Conservation (phyloP, 2,797 vertebrate genomes). For the Karalla daura region DNA sequence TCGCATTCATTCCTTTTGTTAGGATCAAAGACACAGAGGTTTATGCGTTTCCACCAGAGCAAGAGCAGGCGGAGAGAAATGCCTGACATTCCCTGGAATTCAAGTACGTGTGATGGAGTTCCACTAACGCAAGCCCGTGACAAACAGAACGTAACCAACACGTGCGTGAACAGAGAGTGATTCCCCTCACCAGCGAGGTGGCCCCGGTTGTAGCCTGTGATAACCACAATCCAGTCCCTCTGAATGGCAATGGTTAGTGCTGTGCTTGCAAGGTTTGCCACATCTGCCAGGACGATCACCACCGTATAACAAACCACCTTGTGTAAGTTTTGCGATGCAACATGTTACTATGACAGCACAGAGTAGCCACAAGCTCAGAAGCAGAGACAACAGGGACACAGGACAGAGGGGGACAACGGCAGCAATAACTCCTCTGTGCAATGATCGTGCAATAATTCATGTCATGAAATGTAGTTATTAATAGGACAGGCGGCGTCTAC, state of each 20-base stretch:
- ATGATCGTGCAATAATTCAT: constrained; percentile 21
- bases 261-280: constrained; percentile 84
- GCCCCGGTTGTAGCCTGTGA: constrained; percentile 82
- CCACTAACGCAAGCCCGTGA: background rate
- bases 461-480: constrained; percentile 1
- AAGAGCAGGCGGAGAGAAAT: constrained; percentile 1
- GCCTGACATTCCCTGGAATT: background rate
- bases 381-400: constrained; percentile 68
- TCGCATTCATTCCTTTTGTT: constrained; percentile 85
- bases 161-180: background rate
- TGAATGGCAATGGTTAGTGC: constrained; percentile 84
- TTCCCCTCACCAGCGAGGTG: constrained; percentile 79
- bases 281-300: constrained; percentile 84
- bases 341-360: constrained; percentile 86
- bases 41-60: constrained; percentile 32
- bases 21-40: constrained; percentile 61
- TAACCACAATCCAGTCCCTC: constrained; percentile 85
- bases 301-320: constrained; percentile 86
- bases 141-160: constrained; percentile 16
- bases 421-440: constrained; percentile 51
- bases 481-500: constrained; percentile 50
- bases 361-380: constrained; percentile 75
- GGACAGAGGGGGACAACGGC: constrained; percentile 62
- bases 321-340: constrained; percentile 83
- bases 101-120: background rate